Percentiles rank a stretch among this genome's conserved stretches.
Evolutionary conservation across 1,140 invertebrate species (phyloP).

Genomic region (Apis mellifera): DNA sequence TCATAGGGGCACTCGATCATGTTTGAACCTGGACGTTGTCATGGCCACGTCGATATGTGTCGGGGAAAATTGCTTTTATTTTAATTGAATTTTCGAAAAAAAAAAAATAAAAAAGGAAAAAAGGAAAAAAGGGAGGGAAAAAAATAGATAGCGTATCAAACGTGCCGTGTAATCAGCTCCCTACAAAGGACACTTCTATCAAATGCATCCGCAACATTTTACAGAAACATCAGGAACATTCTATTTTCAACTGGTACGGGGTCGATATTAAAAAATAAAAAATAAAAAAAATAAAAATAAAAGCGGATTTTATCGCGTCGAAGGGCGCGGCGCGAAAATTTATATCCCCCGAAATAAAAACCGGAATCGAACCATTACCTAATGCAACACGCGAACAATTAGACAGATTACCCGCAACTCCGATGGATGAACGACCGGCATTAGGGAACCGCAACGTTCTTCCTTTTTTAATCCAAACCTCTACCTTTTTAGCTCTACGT

Average conservation of each 20-base stretch:
- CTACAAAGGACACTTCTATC: neutral
- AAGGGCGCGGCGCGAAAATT: too few species aligned
- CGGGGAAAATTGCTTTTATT: conserved; percentile 21
- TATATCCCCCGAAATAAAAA: neutral
- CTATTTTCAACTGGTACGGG: neutral
- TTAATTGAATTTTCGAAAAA: conserved; percentile 21
- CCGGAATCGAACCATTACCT: neutral
- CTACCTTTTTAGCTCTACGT: too few species aligned
- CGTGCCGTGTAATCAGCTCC: neutral
- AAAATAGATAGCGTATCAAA: neutral
- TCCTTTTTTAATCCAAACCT: neutral
- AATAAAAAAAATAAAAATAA: neutral
- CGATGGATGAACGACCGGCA: neutral
- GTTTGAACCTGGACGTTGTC: conserved; percentile 27
- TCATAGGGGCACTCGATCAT: conserved; percentile 25
- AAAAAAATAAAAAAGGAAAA: too few species aligned
- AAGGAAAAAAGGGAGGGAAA: neutral
- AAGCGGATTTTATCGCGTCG: neutral
- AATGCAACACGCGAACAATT: neutral
- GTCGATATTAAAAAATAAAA: too few species aligned
- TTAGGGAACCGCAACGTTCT: neutral
- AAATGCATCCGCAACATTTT: conserved; percentile 9
- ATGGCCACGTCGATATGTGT: conserved; percentile 14
- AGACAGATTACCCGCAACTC: neutral
- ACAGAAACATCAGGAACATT: neutral